Percentiles rank a stretch among this genome's conserved stretches.
Conservation (phyloP, 2,888 invertebrate species). For the Lasioglossum villosulum region DNA sequence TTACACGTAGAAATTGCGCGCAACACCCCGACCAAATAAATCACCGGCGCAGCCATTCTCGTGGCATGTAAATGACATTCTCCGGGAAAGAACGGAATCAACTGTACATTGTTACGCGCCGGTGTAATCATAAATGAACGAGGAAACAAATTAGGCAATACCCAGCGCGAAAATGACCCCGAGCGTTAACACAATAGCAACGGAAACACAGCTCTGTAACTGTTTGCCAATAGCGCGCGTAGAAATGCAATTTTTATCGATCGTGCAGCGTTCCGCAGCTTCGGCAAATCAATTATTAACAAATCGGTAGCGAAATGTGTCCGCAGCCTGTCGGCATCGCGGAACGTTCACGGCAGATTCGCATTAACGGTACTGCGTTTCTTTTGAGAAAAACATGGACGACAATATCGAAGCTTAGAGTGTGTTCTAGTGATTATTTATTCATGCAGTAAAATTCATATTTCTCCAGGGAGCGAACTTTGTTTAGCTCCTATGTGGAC, state of each 20-base stretch:
- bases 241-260: constrained; percentile 4
- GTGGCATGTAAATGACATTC: not conserved
- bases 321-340: not conserved
- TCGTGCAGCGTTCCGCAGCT: not conserved
- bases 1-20: not conserved
- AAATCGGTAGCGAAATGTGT: not conserved
- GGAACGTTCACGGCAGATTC: not conserved
- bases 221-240: not conserved
- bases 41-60: not conserved
- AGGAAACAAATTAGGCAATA: constrained; percentile 4
- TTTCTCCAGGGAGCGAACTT: not conserved
- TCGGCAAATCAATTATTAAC: not conserved
- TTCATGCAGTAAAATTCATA: not conserved
- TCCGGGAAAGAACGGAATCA: not conserved
- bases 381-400: not conserved
- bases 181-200: not conserved
- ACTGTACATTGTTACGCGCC: not conserved
- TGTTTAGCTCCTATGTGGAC: not conserved
- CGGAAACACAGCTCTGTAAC: not conserved
- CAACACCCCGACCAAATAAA: not conserved
- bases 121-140: not conserved
- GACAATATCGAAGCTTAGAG: not conserved
- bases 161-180: not conserved
- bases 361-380: not conserved
- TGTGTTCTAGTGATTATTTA: not conserved